Percentiles rank a stretch among this genome's conserved stretches.
Conservation (phyloP, 2,113 vertebrate species). For the Erythrolamprus reginae region DNA sequence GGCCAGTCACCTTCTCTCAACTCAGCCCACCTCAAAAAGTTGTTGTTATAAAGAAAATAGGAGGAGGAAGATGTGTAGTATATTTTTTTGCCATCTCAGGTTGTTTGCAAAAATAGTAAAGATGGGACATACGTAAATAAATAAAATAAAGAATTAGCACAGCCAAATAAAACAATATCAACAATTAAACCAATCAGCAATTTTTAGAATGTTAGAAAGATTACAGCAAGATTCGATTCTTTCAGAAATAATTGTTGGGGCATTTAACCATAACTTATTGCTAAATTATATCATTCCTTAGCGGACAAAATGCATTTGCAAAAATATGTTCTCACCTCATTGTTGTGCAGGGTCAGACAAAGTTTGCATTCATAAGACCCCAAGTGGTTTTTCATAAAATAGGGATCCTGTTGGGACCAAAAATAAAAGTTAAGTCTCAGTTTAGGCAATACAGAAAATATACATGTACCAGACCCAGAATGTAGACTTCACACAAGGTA, state of each 20-base stretch:
- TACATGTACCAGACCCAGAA: not conserved
- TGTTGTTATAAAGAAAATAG: not conserved
- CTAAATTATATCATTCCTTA: not conserved
- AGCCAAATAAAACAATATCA: not conserved
- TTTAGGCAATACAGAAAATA: not conserved
- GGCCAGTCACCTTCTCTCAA: not conserved
- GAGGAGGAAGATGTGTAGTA: not conserved
- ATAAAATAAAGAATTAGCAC: not conserved
- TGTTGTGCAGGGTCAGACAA: slow-evolving; percentile 95
- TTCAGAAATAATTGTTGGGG: not conserved
- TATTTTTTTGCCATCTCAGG: not conserved
- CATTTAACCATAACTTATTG: not conserved
- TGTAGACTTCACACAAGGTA: not conserved
- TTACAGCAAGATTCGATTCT: not conserved
- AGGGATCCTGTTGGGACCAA: slow-evolving; percentile 76
- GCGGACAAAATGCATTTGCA: not conserved
- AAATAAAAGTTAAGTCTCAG: not conserved
- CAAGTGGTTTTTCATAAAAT: slow-evolving; percentile 99
- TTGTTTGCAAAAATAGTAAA: not conserved
- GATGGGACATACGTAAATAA: not conserved
- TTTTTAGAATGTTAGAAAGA: not conserved
- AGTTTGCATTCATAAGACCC: slow-evolving; percentile 98
- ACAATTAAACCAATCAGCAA: not conserved
- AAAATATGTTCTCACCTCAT: slow-evolving; percentile 75
- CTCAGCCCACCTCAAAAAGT: not conserved